Base-by-base conservation (phyloP, 2,888 invertebrate species). In the Epinotia nisella region DNA sequence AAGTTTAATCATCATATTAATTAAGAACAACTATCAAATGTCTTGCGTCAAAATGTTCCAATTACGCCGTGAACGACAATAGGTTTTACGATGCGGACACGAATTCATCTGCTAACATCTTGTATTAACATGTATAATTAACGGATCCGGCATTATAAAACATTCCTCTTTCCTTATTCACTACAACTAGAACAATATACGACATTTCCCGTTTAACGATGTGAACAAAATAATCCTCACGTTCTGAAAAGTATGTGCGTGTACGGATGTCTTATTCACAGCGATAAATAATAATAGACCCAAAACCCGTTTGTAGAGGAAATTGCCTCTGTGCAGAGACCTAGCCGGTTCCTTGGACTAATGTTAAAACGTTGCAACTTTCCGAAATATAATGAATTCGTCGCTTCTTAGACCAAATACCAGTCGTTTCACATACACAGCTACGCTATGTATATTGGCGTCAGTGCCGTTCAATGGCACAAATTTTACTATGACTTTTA, bases 11-110 rank as follows among this genome's bases (percentile, higher is more conserved):
- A 21, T 24, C 21, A 39, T 17, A 41, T 45, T 53, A 24, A 66
- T 66, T 64, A 41, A 62, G 21, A 59, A 51, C 49, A 62, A 68
- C 17, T 39, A 61, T 61, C 55, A 35, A 67, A 72, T 49, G 61
- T 68, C 24, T 49, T 67, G 21, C 49, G 61, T 62, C 68, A 56
- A 72, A 60, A 55, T 39, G 21, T 67, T 13, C 49, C 49, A 61
- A 72, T 65, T 49, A 35, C n/a, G 15, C 13, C 29, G 11, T 21
- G 3, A 19, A 49, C n/a, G 11, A 41, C 51, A 61, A 29, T n/a
- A 69, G 15, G 19, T 45, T 13, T 35, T 51, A 60, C 41, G 13
- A 71, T 53, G 49, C 58, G 58, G 56, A 17, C 64, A 65, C 24
- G 53, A 29, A 66, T 24, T 53, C 24, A 60, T 29, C 71, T 39